Base-by-base conservation (phyloP, 2,113 vertebrate species). In the Tyto alba region DNA sequence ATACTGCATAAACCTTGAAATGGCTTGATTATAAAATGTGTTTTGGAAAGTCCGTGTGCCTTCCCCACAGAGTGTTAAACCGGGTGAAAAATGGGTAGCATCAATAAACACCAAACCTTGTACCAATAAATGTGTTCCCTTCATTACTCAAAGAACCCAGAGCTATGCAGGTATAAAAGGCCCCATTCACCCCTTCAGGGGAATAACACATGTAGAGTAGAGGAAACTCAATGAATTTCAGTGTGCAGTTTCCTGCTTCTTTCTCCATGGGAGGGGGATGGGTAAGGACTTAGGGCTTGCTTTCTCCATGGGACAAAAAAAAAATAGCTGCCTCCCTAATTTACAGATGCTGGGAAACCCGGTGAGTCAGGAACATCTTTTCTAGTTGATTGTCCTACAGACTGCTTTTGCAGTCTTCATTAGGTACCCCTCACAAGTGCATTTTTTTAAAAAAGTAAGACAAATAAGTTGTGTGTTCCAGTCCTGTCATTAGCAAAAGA, bases 11-110 rank as follows among this genome's bases (percentile, higher is more conserved):
- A 98, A 98, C 95, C 95, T 98, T 96, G 96, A 97, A 98, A 98
- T 93, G 94, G 96, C 95, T 97, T 96, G 97, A 98, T 98, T 97
- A 97, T 97, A 98, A 97, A 98, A 96, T 82, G 95, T 96, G 90
- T 94, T 97, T 97, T 98, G 97, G 97, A 98, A 98, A 97, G 96
- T 98, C 97, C 88, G 41, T 92, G 84, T 91, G 95, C 97, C 97
- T 97, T 98, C 98, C 98, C 98, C 97, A 96, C 97, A 98, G 98
- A 98, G 98, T 97, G 98, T 96, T 98, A 98, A 98, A 98, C 96
- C 96, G 97, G 85, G 96, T 97, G 97, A 97, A 98, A 98, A 98
- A 98, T 93, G 96, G 97, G 97, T 98, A 97, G 95, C 95, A 97
- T 98, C 98, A 98, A 98, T 98, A 98, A 98, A 98, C 98, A 97